Conservation (phyloP, 2,113 vertebrate species). For the Osmerus eperlanus region DNA sequence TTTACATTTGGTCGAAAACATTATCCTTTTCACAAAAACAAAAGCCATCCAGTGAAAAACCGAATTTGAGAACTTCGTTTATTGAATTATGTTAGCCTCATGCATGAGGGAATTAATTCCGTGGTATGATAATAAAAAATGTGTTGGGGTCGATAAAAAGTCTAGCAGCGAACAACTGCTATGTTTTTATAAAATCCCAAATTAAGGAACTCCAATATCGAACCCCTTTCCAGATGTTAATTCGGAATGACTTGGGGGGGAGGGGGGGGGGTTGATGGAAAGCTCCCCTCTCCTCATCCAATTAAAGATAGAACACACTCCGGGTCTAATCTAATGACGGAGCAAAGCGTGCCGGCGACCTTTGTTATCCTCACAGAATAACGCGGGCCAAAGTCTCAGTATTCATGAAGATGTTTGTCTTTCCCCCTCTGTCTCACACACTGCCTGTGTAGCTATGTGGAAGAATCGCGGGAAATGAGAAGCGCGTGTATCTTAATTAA, state of each 20-base stretch:
- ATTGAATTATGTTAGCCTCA: neutral
- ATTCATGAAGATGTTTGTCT: conserved; percentile 9
- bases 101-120: neutral
- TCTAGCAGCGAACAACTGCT: conserved; percentile 40
- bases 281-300: neutral
- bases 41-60: conserved; percentile 23
- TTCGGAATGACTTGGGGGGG: neutral
- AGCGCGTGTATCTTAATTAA: conserved; percentile 5
- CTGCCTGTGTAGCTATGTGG: neutral
- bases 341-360: too few relatives aligned
- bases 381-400: conserved; percentile 5
- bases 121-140: neutral
- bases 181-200: conserved; percentile 31
- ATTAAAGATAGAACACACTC: conserved; percentile 10
- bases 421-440: neutral
- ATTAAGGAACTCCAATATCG: conserved; percentile 40
- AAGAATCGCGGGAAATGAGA: neutral
- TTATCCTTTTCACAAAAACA: conserved; percentile 41
- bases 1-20: conserved; percentile 45
- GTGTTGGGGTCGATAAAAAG: conserved; percentile 47
- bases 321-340: neutral
- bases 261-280: neutral
- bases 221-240: too few relatives aligned
- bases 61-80: too few relatives aligned
- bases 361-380: neutral